Conservation (phyloP, 1,140 invertebrate genomes). For the Drosophila murphyi region DNA sequence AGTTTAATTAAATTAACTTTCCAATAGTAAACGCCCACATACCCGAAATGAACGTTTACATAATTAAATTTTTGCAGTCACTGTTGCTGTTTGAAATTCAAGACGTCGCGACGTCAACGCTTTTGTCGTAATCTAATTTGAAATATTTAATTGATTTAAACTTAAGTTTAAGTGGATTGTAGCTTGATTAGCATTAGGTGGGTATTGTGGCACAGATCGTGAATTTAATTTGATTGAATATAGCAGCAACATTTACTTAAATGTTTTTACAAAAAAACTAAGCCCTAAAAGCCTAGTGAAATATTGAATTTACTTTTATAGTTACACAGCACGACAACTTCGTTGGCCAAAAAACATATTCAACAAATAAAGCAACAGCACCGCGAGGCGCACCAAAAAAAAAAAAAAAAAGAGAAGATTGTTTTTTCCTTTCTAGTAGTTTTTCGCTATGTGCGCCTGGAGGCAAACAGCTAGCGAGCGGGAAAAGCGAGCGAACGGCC, state of each 20-base stretch:
- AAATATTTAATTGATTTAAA: slow-evolving; percentile 43
- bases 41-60: slow-evolving; percentile 24
- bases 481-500: slow-evolving; percentile 29
- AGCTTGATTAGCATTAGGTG: slow-evolving; percentile 20
- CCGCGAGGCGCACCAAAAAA: neutral
- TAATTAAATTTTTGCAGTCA: slow-evolving; percentile 60
- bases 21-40: slow-evolving; percentile 1
- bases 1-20: slow-evolving; percentile 72
- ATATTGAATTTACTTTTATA: slow-evolving; percentile 42
- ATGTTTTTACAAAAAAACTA: neutral
- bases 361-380: slow-evolving; percentile 42
- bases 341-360: slow-evolving; percentile 18
- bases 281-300: neutral
- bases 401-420: slow-evolving; percentile 14
- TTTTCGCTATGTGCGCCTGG: slow-evolving; percentile 15
- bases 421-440: slow-evolving; percentile 14
- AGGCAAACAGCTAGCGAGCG: slow-evolving; percentile 27
- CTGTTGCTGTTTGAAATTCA: slow-evolving; percentile 10
- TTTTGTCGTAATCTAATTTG: slow-evolving; percentile 39
- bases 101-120: neutral
- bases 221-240: slow-evolving; percentile 6
- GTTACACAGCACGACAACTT: slow-evolving; percentile 13
- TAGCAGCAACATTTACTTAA: neutral
- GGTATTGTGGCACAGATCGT: slow-evolving; percentile 10
- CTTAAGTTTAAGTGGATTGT: slow-evolving; percentile 13